Evolutionary conservation across 64 coral and sea anemone genomes (phyloP), one percentile per base, ranked within the genome.

Genomic region (Dendrophyllia cribrosa): DNA sequence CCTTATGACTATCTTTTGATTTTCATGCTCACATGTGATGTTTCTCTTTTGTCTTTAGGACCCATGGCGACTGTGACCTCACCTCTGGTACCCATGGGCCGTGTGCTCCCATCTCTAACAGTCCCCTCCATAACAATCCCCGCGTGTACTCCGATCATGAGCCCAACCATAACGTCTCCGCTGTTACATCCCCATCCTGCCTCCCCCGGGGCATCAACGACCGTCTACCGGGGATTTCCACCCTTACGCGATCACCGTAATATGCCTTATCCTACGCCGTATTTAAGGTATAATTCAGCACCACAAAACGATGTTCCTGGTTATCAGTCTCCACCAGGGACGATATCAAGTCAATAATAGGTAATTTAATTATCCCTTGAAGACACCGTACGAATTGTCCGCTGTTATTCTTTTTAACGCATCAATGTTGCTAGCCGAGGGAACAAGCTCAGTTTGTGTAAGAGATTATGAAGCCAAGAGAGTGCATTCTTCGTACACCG

Each of bases 321-420:
- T 9, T 84, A 84, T 84, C 80, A 63, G 49, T 68, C 80, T 14
- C 60, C 80, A 50, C 80, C 61, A 1, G 80, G 80, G 20, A 68
- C 80, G 19, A 84, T 84, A 67, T 68, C 80, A 66, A 84, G 80
- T 84, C 80, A 84, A 84, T 84, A 48, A 47, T 47, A 21, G 47
- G 23, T 51, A 7, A 26, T n/a, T 65, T 48, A 17, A 75, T 49
- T 44, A 83, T 9, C 17, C 14, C 15, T 45, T 6, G 16, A n/a
- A 23, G 16, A 67, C 80, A 66, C 9, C 55, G 51, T 20, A 67
- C 7, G 43, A 51, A 75, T 26, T 34, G 2, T 34, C 34, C 34
- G 34, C 34, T 69, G 55, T 2, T 58, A 9, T 58, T 58, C 13
- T 69, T 20, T 70, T 70, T 75, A 17, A 19, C 72, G 44, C 17